Evolutionary conservation across 1,140 invertebrate genomes (phyloP).

Genomic region (Latrodectus geometricus): DNA sequence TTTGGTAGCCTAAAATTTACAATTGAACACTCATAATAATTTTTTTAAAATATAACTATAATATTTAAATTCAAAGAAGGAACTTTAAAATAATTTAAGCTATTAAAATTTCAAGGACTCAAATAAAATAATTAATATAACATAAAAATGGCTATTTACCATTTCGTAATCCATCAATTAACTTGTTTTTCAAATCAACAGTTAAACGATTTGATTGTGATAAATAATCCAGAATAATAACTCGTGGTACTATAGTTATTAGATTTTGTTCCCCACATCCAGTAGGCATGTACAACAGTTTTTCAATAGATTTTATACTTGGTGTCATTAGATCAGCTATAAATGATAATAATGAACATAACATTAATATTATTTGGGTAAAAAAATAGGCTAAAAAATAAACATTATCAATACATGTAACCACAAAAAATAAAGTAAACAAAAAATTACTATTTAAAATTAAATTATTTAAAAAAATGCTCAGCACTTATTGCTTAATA

Average conservation of each 20-base stretch:
- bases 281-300: conserved; percentile 82
- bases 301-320: conserved; percentile 78
- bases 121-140: not conserved
- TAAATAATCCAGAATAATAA: conserved; percentile 86
- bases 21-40: too few species aligned
- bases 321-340: conserved; percentile 80
- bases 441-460: too few species aligned
- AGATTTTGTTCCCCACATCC: conserved; percentile 97
- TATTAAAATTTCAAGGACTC: not conserved
- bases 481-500: too few species aligned
- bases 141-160: conserved; percentile 66
- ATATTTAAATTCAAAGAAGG: not conserved
- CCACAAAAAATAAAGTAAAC: too few species aligned
- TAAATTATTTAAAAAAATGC: too few species aligned
- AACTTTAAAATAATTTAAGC: not conserved
- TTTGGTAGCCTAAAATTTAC: conserved; percentile 81
- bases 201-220: conserved; percentile 74
- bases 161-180: conserved; percentile 80
- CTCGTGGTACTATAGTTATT: conserved; percentile 90
- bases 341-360: not conserved
- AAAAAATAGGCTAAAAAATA: too few species aligned
- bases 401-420: too few species aligned
- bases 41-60: too few species aligned
- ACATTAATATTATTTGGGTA: too few species aligned
- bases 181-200: conserved; percentile 77